Percentiles rank a stretch among this genome's conserved stretches.
Evolutionary conservation across 2,113 vertebrate genomes (phyloP).

Genomic region (Corythaixoides concolor): DNA sequence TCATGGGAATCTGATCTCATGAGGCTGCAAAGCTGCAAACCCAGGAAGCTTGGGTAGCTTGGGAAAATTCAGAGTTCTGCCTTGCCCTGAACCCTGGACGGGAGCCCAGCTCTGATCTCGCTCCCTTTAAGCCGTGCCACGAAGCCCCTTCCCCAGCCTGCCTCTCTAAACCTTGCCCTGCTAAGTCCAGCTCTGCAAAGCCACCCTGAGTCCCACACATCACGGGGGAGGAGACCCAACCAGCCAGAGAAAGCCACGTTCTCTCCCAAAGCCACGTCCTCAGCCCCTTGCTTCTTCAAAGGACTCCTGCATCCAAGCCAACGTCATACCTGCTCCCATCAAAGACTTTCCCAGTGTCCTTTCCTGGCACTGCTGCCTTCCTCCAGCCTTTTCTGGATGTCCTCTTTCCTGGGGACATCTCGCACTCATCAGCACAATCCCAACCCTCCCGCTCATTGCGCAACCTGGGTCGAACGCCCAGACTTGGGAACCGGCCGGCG

Average conservation of each 20-base stretch:
- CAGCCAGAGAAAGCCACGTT: not conserved
- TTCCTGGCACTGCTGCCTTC: not conserved
- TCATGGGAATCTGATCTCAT: conserved; percentile 1
- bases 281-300: not conserved
- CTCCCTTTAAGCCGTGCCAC: not conserved
- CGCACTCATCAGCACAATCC: not conserved
- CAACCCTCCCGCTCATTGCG: not conserved
- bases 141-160: not conserved
- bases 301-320: not conserved
- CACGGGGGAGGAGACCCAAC: not conserved
- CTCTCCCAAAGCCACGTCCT: not conserved
- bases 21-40: not conserved
- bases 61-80: not conserved
- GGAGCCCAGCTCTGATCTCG: conserved; percentile 18
- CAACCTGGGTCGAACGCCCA: rapidly evolving
- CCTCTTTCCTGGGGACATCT: not conserved
- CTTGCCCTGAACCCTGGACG: not conserved
- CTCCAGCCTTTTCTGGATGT: not conserved
- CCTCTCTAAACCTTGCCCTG: not conserved
- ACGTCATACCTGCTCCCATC: not conserved
- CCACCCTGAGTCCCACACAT: not conserved
- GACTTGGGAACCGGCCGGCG: not conserved
- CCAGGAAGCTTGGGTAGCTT: conserved; percentile 18
- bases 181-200: not conserved
- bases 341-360: not conserved